phyloP scores from a whole-genome alignment of 1,140 invertebrate species.

The Nephotettix cincticeps region DNA sequence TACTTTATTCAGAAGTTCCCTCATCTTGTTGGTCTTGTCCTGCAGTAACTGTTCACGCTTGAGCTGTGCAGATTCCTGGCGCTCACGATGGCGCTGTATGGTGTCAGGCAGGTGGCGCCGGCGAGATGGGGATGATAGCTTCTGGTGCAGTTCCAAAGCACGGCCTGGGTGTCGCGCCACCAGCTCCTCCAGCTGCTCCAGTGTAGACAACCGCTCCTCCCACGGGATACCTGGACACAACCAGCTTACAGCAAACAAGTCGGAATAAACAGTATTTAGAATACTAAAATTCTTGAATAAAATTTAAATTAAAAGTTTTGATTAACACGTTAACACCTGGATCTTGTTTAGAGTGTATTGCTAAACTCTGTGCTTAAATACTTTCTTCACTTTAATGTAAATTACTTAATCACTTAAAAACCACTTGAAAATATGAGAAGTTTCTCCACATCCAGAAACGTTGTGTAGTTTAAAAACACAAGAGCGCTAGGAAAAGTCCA shows the following conservation, averaged over 20 bases:
- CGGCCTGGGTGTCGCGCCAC: conserved; percentile 84
- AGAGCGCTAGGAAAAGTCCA: too few species aligned
- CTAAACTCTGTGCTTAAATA: too few species aligned
- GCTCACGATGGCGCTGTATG: conserved; percentile 68
- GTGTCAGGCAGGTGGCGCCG: conserved; percentile 79
- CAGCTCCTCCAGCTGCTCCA: conserved; percentile 72
- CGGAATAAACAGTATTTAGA: neutral
- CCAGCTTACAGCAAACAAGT: too few species aligned
- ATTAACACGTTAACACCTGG: too few species aligned
- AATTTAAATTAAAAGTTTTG: neutral
- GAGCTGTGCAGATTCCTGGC: conserved; percentile 76
- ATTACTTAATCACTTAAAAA: too few species aligned
- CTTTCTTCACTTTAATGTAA: too few species aligned
- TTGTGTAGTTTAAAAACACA: too few species aligned
- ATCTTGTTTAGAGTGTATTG: too few species aligned
- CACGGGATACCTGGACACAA: conserved; percentile 62
- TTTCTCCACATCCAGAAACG: too few species aligned
- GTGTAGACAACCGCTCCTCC: conserved; percentile 73
- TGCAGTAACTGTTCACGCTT: conserved; percentile 77
- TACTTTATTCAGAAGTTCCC: conserved; percentile 83
- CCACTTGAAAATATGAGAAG: too few species aligned
- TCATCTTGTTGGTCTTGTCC: conserved; percentile 81
- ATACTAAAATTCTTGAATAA: neutral
- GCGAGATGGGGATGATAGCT: conserved; percentile 86
- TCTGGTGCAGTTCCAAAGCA: conserved; percentile 88